Evolutionary conservation across 2,797 vertebrate genomes (phyloP).

Genomic region (Malacoraja senta): DNA sequence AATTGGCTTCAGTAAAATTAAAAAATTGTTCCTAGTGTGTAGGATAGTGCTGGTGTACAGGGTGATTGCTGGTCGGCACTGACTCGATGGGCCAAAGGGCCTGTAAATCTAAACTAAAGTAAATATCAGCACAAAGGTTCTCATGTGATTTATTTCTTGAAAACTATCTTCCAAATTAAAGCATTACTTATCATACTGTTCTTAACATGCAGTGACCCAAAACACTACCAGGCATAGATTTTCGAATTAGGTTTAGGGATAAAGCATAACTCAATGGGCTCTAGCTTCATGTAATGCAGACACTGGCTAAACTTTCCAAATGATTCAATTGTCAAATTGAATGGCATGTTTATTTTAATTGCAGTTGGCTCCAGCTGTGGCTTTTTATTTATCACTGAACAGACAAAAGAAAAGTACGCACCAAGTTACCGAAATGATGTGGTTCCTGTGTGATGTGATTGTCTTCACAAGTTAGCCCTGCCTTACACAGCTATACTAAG

Average conservation of each 20-base stretch:
- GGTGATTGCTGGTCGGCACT: too few relatives aligned
- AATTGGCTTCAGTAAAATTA: too few relatives aligned
- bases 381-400: conserved; percentile 9
- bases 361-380: neutral
- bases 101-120: too few relatives aligned
- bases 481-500: neutral
- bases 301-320: neutral
- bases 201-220: neutral
- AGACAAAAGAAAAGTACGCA: neutral
- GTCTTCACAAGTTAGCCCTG: conserved; percentile 14
- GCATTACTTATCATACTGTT: neutral
- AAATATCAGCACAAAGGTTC: neutral
- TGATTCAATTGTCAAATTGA: neutral
- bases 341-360: neutral
- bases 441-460: neutral
- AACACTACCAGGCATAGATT: neutral
- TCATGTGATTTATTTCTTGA: neutral
- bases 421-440: neutral
- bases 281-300: neutral
- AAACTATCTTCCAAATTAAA: neutral
- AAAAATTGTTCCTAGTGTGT: too few relatives aligned
- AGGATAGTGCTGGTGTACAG: too few relatives aligned
- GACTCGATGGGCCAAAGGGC: too few relatives aligned
- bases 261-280: neutral
- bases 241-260: neutral